Percentiles rank a stretch among this genome's conserved stretches.
Evolutionary conservation across 2,888 invertebrate species (phyloP).

Genomic region (Pristionchus mayeri): DNA sequence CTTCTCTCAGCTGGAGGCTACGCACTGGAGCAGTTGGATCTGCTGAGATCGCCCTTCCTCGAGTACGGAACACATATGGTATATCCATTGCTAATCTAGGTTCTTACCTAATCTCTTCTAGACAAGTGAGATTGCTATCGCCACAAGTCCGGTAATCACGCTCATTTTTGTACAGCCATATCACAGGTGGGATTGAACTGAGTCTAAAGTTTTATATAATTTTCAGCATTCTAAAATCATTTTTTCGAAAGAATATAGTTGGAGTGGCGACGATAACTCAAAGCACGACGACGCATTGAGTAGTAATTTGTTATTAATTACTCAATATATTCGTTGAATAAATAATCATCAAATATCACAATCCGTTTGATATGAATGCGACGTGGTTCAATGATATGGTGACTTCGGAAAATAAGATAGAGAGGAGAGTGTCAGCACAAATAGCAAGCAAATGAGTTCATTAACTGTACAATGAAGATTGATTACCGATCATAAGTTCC

Average conservation of each 20-base stretch:
- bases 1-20: neutral
- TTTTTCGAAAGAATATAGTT: neutral
- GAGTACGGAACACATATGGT: conserved; percentile 24
- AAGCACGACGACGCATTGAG: neutral
- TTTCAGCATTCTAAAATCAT: neutral
- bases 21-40: neutral
- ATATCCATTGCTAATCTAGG: too few species aligned
- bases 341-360: too few species aligned
- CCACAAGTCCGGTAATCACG: neutral
- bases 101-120: neutral
- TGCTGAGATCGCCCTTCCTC: neutral
- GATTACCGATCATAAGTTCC: too few species aligned
- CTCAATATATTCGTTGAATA: too few species aligned
- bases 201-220: neutral
- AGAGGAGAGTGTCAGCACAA: too few species aligned
- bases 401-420: too few species aligned
- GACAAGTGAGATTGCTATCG: neutral
- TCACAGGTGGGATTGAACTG: neutral
- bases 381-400: too few species aligned
- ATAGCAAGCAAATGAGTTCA: too few species aligned
- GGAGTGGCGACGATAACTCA: neutral
- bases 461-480: too few species aligned
- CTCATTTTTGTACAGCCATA: conserved; percentile 1
- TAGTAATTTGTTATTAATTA: too few species aligned
- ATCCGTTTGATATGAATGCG: too few species aligned